Base-by-base conservation (phyloP, 2,113 vertebrate species). In the Nibea coibor region DNA sequence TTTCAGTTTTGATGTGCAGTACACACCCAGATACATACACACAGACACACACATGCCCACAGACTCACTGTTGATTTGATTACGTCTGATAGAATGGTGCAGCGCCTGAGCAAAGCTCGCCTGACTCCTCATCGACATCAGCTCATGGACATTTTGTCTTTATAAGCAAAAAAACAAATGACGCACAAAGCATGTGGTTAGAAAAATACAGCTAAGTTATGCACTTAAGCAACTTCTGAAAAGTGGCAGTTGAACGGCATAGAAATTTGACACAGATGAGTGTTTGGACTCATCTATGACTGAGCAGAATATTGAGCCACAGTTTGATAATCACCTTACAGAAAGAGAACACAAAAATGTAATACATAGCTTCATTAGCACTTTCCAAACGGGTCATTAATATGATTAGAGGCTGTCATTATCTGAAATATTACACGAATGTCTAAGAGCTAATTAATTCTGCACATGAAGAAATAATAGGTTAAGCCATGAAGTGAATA, bases 61-160 rank as follows among this genome's bases (percentile, higher is more conserved):
- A 80, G 43, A 82, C 64, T 74, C 64, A 31, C 69, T 69, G 58
- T 31, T 91, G 78, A 90, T 86, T 75, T 89, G 87, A 91, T 89
- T 84, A 56, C 80, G 77, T 35, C 80, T 84, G 74, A 84, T 78
- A 78, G 83, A 89, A 80, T 87, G 85, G 82, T 88, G 85, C 70
- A 80, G 72, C 15, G 53, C 22, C 62, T 47, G 74, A 75, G 75
- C 66, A 73, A 82, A 43, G 35, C 78, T 57, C 45, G 22, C 50
- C 61, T 68, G 73, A 83, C 68, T 80, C 72, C 53, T 83, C 69
- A 7, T 75, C 70, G 77, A 28, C 70, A 43, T 68, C 78, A 70
- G 63, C 68, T 77, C 45, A 24, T 66, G 28, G 51, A 72, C 22
- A 28, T 75, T 81, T 72, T 80, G 28, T 73, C 19, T 57, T 28